phyloP scores from a whole-genome alignment of 2,113 vertebrate species.

The Telmatochromis brachygnathus region DNA sequence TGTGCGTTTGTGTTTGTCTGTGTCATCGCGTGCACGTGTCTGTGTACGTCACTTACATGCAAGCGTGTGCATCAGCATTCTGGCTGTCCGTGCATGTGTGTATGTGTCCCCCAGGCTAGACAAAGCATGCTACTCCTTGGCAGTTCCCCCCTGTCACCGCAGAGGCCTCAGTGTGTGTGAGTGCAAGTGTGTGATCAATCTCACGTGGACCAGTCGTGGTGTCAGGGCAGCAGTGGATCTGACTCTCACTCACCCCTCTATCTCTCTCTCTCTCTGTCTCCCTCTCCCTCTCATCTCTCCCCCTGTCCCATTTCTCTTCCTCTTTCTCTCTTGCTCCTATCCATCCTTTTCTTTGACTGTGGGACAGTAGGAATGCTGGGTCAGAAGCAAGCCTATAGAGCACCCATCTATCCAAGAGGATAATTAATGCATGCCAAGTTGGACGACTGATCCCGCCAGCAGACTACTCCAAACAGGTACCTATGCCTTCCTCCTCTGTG shows the following conservation, averaged over 20 bases:
- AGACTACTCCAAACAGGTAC: constrained; percentile 64
- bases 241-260: constrained; percentile 48
- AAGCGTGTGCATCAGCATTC: background rate
- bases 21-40: background rate
- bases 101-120: constrained; percentile 47
- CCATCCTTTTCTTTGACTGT: constrained; percentile 54
- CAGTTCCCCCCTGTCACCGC: constrained; percentile 60
- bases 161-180: constrained; percentile 56
- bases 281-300: constrained; percentile 2
- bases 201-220: constrained; percentile 74
- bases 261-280: constrained; percentile 15
- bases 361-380: constrained; percentile 55
- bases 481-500: constrained; percentile 35
- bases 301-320: constrained; percentile 18
- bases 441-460: constrained; percentile 30
- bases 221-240: constrained; percentile 66
- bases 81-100: background rate
- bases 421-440: constrained; percentile 59
- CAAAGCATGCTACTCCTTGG: constrained; percentile 56
- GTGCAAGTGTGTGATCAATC: constrained; percentile 72
- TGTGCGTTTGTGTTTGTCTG: background rate
- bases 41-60: background rate
- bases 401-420: constrained; percentile 58
- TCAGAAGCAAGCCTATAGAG: constrained; percentile 45
- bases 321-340: constrained; percentile 31